Evolutionary conservation across 2,797 vertebrate genomes (phyloP), one percentile per base, ranked within the genome.

Genomic region (Moxostoma hubbsi): DNA sequence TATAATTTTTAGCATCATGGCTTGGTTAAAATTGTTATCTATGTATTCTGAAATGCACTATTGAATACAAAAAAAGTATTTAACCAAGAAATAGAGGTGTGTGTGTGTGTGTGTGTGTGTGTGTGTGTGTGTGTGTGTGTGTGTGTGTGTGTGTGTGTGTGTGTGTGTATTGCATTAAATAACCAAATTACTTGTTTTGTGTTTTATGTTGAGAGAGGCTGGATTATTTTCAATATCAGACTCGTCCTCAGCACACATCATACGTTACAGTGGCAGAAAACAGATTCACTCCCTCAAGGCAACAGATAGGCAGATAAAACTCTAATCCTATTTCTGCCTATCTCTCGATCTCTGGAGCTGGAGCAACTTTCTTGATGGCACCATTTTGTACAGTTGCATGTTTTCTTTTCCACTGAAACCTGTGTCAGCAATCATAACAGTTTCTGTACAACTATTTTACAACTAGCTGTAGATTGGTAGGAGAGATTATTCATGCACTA

Each of bases 1-100:
- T 71, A 66, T 80, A n/a, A 66, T 55, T 57, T 63, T 59, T 15
- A 84, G 64, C 77, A 72, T 76, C 62, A 80, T 77, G 82, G 72
- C 84, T 83, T 53, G 24, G 24, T 2, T 24, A 24, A 70, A 79
- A 49, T 45, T 57, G 9, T 8, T 87, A 83, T 86, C 77, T 66
- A 53, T 87, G 86, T 79, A 76, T 75, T 81, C 5, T 50, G 12
- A 10, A 85, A 87, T 89, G 84, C 84, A 51, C 81, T 1, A 45
- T 57, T 85, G 83, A 89, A 86, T 74, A 80, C 77, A 77, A 67
- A 88, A 90, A 89, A 87, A 80, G 84, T 78, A 80, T 89, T 84
- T 61, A 73, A 87, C 80, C 79, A 80, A 77, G 62, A 72, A 80
- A 15, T 81, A 54, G 51, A 87, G 79, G 83, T 81, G 64, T 13